A percentile compares a stretch with the other conserved stretches of the same genome.
Conservation (phyloP, 2,113 vertebrate species). For the Urocynchramus pylzowi region DNA sequence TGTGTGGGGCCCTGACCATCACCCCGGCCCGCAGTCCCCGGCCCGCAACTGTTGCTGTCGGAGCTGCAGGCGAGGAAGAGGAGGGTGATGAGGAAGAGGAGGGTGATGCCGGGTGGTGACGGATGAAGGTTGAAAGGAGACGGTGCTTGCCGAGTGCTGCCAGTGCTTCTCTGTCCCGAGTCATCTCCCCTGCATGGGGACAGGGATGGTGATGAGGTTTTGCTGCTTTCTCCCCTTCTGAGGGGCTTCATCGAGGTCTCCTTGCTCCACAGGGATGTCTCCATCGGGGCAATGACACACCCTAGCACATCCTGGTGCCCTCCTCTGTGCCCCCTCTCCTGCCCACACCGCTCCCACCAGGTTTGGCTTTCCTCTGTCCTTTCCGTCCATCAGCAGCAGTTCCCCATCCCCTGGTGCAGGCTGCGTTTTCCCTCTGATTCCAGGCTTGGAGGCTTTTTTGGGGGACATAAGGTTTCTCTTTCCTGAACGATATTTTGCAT, state of each 20-base stretch:
- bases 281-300: neutral
- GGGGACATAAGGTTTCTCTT: neutral
- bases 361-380: neutral
- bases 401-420: neutral
- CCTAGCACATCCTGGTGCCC: neutral
- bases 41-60: constrained; percentile 57
- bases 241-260: neutral
- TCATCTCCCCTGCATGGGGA: neutral
- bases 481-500: neutral
- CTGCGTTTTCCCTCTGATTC: neutral
- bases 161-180: neutral
- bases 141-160: neutral
- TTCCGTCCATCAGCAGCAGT: neutral
- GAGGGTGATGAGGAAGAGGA: neutral
- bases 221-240: neutral
- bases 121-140: constrained; percentile 50
- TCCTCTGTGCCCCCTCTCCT: neutral
- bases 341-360: rapidly evolving
- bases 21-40: neutral
- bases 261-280: neutral
- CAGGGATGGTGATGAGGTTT: neutral
- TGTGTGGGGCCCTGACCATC: neutral
- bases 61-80: neutral
- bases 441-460: neutral
- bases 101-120: neutral